Conservation (phyloP, 2,113 vertebrate genomes). For the Brienomyrus brachyistius region DNA sequence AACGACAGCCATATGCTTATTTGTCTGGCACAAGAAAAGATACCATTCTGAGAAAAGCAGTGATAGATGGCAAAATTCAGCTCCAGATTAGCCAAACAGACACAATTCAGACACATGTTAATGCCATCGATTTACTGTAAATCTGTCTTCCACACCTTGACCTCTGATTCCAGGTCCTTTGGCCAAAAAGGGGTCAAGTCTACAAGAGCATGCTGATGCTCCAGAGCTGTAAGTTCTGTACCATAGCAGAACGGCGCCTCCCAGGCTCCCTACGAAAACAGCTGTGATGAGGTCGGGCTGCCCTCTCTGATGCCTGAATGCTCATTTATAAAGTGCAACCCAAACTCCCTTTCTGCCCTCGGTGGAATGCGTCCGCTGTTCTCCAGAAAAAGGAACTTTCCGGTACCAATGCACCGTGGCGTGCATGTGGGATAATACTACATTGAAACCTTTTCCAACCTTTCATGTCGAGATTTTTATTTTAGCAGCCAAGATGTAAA, state of each 20-base stretch:
- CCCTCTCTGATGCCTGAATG: not conserved
- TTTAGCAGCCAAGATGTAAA: not conserved
- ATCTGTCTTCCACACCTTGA: no score
- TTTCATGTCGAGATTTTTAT: not conserved
- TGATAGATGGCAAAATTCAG: not conserved
- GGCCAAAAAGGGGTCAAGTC: not conserved
- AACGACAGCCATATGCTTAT: not conserved
- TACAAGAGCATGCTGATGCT: not conserved
- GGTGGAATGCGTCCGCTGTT: not conserved
- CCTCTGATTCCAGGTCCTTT: not conserved
- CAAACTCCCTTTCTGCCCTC: not conserved
- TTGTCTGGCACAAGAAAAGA: not conserved
- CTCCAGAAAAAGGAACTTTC: not conserved
- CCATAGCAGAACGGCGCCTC: not conserved
- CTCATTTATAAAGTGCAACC: not conserved
- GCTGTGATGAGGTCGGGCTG: not conserved
- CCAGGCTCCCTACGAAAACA: not conserved
- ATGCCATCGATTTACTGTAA: not conserved
- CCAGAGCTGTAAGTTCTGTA: no score
- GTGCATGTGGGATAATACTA: not conserved
- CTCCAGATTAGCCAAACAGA: not conserved
- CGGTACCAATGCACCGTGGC: not conserved
- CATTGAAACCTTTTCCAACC: not conserved
- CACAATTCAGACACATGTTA: not conserved
- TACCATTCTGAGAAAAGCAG: not conserved